Conservation (phyloP, 2,113 vertebrate genomes). For the Antigone vipio region DNA sequence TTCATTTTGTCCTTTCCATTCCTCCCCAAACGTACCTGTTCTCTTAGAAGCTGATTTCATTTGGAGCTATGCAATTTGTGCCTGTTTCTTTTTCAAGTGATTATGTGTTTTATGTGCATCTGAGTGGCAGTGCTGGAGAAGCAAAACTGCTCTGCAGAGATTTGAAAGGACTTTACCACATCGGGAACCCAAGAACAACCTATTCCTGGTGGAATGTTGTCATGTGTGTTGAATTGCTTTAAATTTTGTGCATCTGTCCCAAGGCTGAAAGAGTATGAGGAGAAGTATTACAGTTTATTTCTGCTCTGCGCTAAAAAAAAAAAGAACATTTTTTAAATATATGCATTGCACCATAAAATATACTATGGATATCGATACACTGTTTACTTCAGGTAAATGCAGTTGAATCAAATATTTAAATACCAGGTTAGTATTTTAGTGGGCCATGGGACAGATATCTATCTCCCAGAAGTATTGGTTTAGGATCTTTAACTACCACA, state of each 20-base stretch:
- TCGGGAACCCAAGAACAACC: rapidly evolving
- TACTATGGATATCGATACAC: background rate
- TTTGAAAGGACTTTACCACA: background rate
- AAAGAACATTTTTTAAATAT: background rate
- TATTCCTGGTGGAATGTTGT: background rate
- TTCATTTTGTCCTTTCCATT: background rate
- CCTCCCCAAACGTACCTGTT: background rate
- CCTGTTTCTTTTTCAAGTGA: background rate
- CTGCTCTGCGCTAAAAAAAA: background rate
- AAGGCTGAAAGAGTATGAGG: background rate
- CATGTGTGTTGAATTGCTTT: background rate
- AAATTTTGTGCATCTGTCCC: background rate
- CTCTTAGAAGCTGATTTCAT: background rate
- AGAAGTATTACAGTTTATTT: background rate
- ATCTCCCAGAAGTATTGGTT: background rate
- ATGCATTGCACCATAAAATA: background rate
- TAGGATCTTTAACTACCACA: slow-evolving; percentile 51
- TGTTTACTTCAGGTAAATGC: background rate
- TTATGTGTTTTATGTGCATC: background rate
- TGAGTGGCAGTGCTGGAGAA: background rate
- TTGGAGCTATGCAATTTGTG: background rate
- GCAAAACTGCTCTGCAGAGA: background rate
- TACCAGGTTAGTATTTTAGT: background rate
- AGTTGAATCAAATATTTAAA: background rate
- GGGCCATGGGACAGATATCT: rapidly evolving